Base-by-base conservation (phyloP, 1,140 invertebrate genomes). In the Apis laboriosa region DNA sequence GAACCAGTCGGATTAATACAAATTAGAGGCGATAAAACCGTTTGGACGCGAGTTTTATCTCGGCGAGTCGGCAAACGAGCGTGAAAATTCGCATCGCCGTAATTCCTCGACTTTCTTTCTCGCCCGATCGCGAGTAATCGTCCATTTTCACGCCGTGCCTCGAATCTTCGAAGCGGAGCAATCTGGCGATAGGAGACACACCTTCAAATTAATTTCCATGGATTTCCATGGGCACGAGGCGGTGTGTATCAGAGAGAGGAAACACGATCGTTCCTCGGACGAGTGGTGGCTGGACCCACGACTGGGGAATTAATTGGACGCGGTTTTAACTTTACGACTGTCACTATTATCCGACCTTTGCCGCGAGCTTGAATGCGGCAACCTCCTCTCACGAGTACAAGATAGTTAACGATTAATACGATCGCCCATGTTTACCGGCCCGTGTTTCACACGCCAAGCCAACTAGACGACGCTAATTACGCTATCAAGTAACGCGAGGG, bases 381-480 rank as follows among this genome's bases (percentile, higher is more conserved):
- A 24, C 83, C 60, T 53, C 55, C 24, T 49, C 49, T 34, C 74
- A 53, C 74, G 21, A 43, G 70, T 89, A 86, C 85, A 76, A 83
- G 86, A 88, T 88, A 83, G 87, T 88, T 88, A 87, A 88, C 87
- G 88, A 89, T 86, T 89, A 89, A 89, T 88, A 88, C 78, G 85
- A 88, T 89, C 85, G 79, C 49, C 77, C 77, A 77, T 61, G 70
- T 89, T 86, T 78, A 86, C 84, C 76, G 84, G 80, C 88, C 81
- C 82, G 78, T 83, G 87, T 89, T 89, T 89, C 88, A 86, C 88
- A 89, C 87, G 85, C 87, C 64, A 28, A 28, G n/a, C 67, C 74
- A 60, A 67, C 84, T 89, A 72, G 82, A 77, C 87, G 84, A 89
- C 84, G 74, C 84, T 89, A 89, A 89, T 89, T 89, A 81, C 84